Conservation (phyloP, 92 coral and sea anemone species). For the Porites evermanni region DNA sequence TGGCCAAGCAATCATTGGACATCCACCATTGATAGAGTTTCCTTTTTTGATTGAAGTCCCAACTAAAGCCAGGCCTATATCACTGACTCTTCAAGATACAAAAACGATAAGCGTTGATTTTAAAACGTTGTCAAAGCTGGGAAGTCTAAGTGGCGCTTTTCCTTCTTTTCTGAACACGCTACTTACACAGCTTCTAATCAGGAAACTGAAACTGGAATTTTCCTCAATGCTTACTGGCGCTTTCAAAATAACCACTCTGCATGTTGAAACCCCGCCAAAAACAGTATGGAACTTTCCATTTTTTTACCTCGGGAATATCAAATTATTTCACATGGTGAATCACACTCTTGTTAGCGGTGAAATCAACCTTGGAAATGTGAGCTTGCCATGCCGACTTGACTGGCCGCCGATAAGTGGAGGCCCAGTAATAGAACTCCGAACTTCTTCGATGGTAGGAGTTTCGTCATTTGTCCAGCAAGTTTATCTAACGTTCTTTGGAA, state of each 20-base stretch:
- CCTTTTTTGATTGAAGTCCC: slow-evolving; percentile 61
- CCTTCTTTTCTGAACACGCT: slow-evolving; percentile 36
- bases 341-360: slow-evolving; percentile 39
- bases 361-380: slow-evolving; percentile 41
- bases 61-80: neutral
- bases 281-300: slow-evolving; percentile 49
- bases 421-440: slow-evolving; percentile 38
- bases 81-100: slow-evolving; percentile 51
- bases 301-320: slow-evolving; percentile 27
- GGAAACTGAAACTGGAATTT: slow-evolving; percentile 24
- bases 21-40: slow-evolving; percentile 41
- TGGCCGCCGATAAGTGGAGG: slow-evolving; percentile 36
- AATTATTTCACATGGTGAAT: slow-evolving; percentile 16
- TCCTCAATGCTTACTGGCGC: slow-evolving; percentile 30
- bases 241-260: neutral
- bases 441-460: slow-evolving; percentile 4
- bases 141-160: slow-evolving; percentile 30
- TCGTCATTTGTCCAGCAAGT: slow-evolving; percentile 27
- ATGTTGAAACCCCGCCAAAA: slow-evolving; percentile 16
- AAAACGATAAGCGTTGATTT: slow-evolving; percentile 31
- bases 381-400: slow-evolving; percentile 25
- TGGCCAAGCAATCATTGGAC: slow-evolving; percentile 57
- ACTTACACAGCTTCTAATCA: slow-evolving; percentile 30
- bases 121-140: slow-evolving; percentile 39
- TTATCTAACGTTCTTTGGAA: slow-evolving; percentile 40